Evolutionary conservation across 2,797 vertebrate genomes (phyloP).

Genomic region (Momotus momota): DNA sequence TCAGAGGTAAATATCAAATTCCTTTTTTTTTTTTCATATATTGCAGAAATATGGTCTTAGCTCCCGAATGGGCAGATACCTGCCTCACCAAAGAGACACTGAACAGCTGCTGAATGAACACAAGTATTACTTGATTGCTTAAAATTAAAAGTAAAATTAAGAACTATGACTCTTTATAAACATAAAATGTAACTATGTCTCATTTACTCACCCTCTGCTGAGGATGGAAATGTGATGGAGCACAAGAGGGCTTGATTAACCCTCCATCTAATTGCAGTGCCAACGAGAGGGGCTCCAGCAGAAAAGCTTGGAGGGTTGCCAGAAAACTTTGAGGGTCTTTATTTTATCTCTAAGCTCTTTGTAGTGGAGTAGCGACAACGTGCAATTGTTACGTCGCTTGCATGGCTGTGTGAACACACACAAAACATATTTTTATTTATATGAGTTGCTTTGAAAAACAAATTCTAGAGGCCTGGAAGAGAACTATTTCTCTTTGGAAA

Average conservation of each 20-base stretch:
- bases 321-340: background rate
- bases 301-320: background rate
- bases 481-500: background rate
- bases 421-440: accelerated
- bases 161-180: background rate
- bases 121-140: conserved; percentile 5
- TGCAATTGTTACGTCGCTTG: background rate
- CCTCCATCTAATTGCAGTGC: background rate
- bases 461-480: background rate
- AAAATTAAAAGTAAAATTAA: conserved; percentile 27
- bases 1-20: background rate
- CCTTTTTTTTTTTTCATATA: background rate
- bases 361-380: background rate
- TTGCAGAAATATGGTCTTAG: background rate
- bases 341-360: background rate
- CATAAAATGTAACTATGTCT: background rate
- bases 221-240: background rate
- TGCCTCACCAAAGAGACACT: background rate
- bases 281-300: background rate
- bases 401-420: background rate
- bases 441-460: background rate
- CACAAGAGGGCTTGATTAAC: conserved; percentile 13
- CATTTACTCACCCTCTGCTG: background rate
- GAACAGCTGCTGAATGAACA: conserved; percentile 48
- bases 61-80: background rate